A percentile compares a stretch with the other conserved stretches of the same genome.
Evolutionary conservation across 2,797 vertebrate species (phyloP).

Genomic region (Pangasius mekongensis): DNA sequence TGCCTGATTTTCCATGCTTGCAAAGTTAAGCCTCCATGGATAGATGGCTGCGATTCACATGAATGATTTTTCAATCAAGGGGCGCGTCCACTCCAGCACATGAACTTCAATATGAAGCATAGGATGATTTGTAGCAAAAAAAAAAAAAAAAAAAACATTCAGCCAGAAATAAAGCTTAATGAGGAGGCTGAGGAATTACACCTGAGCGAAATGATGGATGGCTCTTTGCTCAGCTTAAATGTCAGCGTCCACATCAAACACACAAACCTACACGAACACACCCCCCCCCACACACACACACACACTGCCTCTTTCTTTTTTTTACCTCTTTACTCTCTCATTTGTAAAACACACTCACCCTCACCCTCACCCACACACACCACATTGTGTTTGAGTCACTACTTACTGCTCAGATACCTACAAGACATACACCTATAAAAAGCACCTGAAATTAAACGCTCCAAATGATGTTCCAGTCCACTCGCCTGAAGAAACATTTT

Average conservation of each 20-base stretch:
- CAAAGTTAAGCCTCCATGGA: constrained; percentile 16
- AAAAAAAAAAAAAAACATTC: constrained; percentile 15
- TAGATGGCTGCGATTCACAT: constrained; percentile 30
- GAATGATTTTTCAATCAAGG: constrained; percentile 48
- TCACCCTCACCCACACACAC: constrained; percentile 32
- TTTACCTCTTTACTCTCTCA: background rate
- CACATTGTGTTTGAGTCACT: constrained; percentile 46
- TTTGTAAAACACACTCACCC: background rate
- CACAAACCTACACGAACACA: background rate
- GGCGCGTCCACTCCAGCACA: constrained; percentile 3
- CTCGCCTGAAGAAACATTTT: constrained; percentile 61
- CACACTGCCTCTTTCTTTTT: background rate
- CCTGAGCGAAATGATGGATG: constrained; percentile 31
- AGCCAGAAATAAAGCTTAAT: constrained; percentile 14
- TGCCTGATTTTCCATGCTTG: constrained; percentile 15
- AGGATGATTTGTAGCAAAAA: background rate
- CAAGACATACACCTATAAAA: constrained; percentile 61
- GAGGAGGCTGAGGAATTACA: constrained; percentile 21
- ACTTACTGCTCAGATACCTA: constrained; percentile 63
- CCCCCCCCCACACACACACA: constrained; percentile 4
- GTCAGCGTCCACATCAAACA: background rate
- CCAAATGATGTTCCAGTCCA: constrained; percentile 66
- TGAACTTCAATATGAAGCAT: constrained; percentile 12
- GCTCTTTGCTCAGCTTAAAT: background rate
- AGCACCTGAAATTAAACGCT: constrained; percentile 65